Evolutionary conservation across 2,113 vertebrate species (phyloP).

Genomic region (Rhinichthys klamathensis): DNA sequence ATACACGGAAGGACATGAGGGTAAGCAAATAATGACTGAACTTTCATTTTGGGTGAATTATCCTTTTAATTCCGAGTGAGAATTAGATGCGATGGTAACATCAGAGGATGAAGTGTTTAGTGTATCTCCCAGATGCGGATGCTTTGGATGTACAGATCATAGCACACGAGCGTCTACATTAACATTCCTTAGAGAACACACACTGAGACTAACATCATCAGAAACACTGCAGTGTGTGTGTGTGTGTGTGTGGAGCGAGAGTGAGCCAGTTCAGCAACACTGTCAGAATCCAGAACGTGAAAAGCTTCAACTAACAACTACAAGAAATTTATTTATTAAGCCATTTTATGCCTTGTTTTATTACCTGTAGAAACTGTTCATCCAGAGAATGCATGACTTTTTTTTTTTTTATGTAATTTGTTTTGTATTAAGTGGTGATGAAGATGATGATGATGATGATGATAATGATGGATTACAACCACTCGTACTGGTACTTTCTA

Average conservation of each 20-base stretch:
- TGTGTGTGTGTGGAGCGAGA: background rate
- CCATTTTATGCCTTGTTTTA: slow-evolving; percentile 78
- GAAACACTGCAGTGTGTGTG: background rate
- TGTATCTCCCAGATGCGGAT: slow-evolving; percentile 26
- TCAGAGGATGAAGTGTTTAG: slow-evolving; percentile 12
- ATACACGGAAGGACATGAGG: background rate
- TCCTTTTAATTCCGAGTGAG: background rate
- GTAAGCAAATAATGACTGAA: background rate
- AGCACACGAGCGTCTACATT: too few species aligned
- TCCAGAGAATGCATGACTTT: slow-evolving; percentile 63
- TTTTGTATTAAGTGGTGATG: slow-evolving; percentile 74
- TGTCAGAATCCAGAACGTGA: background rate
- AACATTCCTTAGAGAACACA: background rate
- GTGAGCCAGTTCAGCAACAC: background rate
- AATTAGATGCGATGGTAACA: slow-evolving; percentile 1
- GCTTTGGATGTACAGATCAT: slow-evolving; percentile 5
- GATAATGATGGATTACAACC: slow-evolving; percentile 70
- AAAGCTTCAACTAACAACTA: background rate
- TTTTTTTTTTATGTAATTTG: slow-evolving; percentile 50
- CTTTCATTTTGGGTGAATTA: background rate
- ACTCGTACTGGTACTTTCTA: slow-evolving; percentile 84
- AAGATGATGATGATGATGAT: background rate
- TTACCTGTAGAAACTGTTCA: slow-evolving; percentile 71
- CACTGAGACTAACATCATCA: background rate
- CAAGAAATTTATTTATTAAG: slow-evolving; percentile 80